Base-by-base conservation (phyloP, 2,888 invertebrate genomes). In the Sinopyrophorus schimmeli region DNA sequence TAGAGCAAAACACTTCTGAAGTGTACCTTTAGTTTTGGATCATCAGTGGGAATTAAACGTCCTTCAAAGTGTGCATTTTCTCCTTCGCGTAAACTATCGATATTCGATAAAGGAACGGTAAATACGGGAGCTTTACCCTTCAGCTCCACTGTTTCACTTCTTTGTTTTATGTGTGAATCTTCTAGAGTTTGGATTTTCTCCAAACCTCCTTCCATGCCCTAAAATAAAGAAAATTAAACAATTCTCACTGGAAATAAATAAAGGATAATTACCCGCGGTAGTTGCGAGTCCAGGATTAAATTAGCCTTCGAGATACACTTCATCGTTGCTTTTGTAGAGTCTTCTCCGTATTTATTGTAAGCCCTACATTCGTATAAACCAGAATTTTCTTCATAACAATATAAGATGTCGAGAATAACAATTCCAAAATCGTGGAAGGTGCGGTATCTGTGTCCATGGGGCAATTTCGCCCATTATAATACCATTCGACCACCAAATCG, bases 341-440 rank as follows among this genome's bases (percentile, higher is more conserved):
- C 93, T 64, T 87, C 82, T 35, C 96, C 97, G 55, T 91, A 82
- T 74, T 94, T 92, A 68, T 96, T 96, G 11, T 86, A 84, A 21
- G 96, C 96, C 64, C 92, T 81, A 69, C 95, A 95, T 76, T 95
- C 94, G 69, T 95, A 96, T 49, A 85, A 85, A 37, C 95, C 95
- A 28, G 92, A 92, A 71, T 96, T 96, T 76, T 95, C 94, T 74
- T 94, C 96, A 69, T 96, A 96, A 67, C 94, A 95, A 68, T 95
- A 96, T 21, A 94, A 75, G 62, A 97, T 95, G 67, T 96, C 96
- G 67, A 97, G 79, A 62, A 95, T 94, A 34, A 96, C 96, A 66
- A 94, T 92, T 52, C 96, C 96, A 72, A 97, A 97, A 69, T 97
- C 96, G 69, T 96, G 93, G 87, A 96, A 94, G 42, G 96, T 96